Percentiles rank a stretch among this genome's conserved stretches.
These are phyloP conservation scores for Smutsia temminckii DNA, from an alignment of 2,797 vertebrate genomes.

Conservation along the genomic window DNA sequence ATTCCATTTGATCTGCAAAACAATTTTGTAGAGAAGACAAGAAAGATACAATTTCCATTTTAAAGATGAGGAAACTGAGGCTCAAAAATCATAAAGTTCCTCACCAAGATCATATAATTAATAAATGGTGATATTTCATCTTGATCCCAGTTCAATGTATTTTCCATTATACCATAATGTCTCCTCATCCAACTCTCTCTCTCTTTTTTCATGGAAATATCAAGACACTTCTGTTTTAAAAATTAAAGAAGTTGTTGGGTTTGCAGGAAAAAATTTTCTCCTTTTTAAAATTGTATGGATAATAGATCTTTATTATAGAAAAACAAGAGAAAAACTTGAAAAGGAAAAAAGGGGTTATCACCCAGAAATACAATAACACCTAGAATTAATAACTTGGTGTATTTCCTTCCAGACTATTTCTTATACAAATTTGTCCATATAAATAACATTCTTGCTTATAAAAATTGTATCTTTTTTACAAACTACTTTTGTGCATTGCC, in stretches of 20 bases:
- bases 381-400: neutral
- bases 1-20: neutral
- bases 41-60: neutral
- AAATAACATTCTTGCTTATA: neutral
- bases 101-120: neutral
- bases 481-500: neutral
- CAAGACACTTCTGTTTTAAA: neutral
- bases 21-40: neutral
- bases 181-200: neutral
- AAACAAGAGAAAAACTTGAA: neutral
- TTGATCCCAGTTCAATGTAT: neutral
- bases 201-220: neutral
- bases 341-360: neutral
- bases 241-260: neutral
- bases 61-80: constrained; percentile 18
- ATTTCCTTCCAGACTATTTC: neutral
- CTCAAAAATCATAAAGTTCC: neutral
- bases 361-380: neutral
- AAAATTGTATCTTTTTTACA: neutral
- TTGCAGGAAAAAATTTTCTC: neutral
- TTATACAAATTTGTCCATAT: neutral
- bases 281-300: neutral
- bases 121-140: neutral
- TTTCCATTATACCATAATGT: neutral
- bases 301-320: neutral